These are phyloP conservation scores for Leucoptera coffeella DNA, from an alignment of 2,888 invertebrate species.

Conservation along the genomic window DNA sequence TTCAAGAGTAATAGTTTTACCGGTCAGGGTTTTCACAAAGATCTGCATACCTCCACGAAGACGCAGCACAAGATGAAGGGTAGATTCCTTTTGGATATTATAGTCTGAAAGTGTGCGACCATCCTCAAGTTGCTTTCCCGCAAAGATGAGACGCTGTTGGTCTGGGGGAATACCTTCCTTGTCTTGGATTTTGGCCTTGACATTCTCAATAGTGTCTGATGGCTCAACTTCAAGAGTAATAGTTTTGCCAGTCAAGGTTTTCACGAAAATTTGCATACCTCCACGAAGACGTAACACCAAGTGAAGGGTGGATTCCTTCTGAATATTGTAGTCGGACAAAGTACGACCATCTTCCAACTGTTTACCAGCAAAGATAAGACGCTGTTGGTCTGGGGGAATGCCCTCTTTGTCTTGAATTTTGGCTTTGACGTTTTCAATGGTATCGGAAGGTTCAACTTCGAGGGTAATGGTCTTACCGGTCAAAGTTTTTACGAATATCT, in stretches of 20 bases:
- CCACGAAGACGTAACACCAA: constrained; percentile 5
- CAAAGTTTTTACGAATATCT: constrained; percentile 11
- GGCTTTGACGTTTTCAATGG: constrained; percentile 6
- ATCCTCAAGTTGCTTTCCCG: constrained; percentile 5
- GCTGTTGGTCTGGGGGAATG: constrained; percentile 6
- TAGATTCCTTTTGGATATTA: constrained; percentile 6
- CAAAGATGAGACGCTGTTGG: constrained; percentile 6
- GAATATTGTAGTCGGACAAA: constrained; percentile 5
- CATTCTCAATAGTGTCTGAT: constrained; percentile 5
- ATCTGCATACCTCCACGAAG: constrained; percentile 3
- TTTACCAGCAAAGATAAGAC: constrained; percentile 5
- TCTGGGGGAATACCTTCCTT: constrained; percentile 6
- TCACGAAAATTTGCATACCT: constrained; percentile 6
- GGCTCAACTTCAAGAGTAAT: constrained; percentile 6
- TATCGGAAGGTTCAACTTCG: constrained; percentile 5
- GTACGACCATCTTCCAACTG: constrained; percentile 6
- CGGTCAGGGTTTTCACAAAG: constrained; percentile 2
- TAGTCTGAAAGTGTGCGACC: constrained; percentile 6
- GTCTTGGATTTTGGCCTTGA: constrained; percentile 6
- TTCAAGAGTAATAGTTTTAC: constrained; percentile 1
- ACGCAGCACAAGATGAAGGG: constrained; percentile 5
- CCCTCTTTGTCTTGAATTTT: constrained; percentile 6
- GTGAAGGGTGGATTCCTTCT: constrained; percentile 5
- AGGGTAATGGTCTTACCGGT: constrained; percentile 14
- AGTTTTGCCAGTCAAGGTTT: constrained; percentile 6